These are phyloP conservation scores for Psittacula cyanocephala DNA, from an alignment of 2,113 vertebrate genomes.

Conservation along the genomic window DNA sequence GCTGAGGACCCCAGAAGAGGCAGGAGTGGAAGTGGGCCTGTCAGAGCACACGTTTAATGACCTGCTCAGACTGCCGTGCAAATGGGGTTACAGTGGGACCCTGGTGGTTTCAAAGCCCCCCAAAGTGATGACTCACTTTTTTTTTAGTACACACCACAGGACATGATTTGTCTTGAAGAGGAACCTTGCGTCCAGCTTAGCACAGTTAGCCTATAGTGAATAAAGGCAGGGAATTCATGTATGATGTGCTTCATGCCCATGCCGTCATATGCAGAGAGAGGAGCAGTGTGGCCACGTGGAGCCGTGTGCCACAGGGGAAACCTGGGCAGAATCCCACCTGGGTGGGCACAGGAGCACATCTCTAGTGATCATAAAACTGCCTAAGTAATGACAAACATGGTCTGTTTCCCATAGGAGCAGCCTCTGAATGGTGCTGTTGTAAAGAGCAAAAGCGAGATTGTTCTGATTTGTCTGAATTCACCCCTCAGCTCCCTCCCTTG, in stretches of 20 bases:
- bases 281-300: neutral
- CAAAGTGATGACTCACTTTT: neutral
- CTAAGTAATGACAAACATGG: accelerated
- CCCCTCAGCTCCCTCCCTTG: neutral
- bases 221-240: neutral
- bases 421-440: neutral
- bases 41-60: neutral
- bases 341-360: neutral
- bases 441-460: neutral
- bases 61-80: neutral
- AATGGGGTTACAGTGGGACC: neutral
- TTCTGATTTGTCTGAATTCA: neutral
- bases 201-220: neutral
- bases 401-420: neutral
- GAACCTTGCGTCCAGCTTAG: neutral
- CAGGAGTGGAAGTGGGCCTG: neutral
- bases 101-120: neutral
- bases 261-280: accelerated
- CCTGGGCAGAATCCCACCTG: neutral
- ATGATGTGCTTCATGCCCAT: neutral
- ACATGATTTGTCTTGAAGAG: neutral
- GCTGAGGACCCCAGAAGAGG: neutral
- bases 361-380: neutral
- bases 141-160: neutral
- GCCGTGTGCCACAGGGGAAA: neutral